Conservation (phyloP, 2,888 invertebrate species). For the Pyrrhia umbra region DNA sequence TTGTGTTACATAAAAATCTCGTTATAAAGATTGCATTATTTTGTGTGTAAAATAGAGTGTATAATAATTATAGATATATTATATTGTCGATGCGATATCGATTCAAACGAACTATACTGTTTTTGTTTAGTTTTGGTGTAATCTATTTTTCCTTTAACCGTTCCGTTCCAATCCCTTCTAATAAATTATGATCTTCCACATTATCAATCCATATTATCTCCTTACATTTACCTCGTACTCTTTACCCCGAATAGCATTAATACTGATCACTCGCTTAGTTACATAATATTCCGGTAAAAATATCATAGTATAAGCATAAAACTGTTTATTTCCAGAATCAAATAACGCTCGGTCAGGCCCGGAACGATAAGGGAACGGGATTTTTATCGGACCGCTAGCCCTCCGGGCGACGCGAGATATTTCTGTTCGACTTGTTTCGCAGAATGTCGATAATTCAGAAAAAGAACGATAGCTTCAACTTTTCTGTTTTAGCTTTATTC, state of each 20-base stretch:
- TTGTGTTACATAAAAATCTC: no score
- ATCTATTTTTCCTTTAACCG: no score
- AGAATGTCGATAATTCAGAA: slow-evolving; percentile 32
- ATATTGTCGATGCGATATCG: no score
- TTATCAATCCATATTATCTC: no score
- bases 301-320: not conserved
- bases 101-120: no score
- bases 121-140: no score
- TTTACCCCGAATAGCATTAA: not conserved
- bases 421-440: slow-evolving; percentile 31
- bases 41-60: no score
- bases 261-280: not conserved
- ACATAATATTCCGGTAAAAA: not conserved
- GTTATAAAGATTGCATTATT: no score
- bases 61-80: no score
- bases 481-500: not conserved
- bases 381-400: slow-evolving; percentile 35
- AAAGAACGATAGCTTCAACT: slow-evolving; percentile 28
- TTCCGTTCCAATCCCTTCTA: no score
- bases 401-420: slow-evolving; percentile 15
- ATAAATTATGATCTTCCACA: no score
- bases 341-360: slow-evolving; percentile 12
- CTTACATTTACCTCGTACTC: not conserved
- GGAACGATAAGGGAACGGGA: slow-evolving; percentile 30
- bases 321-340: slow-evolving; percentile 15